A percentile compares a stretch with the other conserved stretches of the same genome.
These are phyloP conservation scores for Acanthis flammea DNA, from an alignment of 2,797 vertebrate genomes.

Conservation along the genomic window DNA sequence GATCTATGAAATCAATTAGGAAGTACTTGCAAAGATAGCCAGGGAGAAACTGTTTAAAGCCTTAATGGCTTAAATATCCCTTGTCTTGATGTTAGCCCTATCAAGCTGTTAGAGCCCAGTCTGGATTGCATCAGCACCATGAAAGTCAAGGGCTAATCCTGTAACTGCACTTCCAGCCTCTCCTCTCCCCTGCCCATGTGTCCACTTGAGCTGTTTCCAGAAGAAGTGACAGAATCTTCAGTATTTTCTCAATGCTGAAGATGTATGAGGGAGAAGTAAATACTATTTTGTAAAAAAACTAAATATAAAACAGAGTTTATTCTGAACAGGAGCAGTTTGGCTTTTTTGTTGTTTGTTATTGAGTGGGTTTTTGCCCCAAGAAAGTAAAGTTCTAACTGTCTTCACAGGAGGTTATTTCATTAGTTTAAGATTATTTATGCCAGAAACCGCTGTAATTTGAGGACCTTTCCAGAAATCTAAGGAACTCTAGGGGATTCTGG, in stretches of 20 bases:
- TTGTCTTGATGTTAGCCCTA: conserved; percentile 15
- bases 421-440: background rate
- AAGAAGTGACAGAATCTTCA: background rate
- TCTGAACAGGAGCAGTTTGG: background rate
- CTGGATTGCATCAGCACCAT: conserved; percentile 13
- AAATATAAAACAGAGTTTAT: background rate
- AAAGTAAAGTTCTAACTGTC: background rate
- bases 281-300: background rate
- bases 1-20: conserved; percentile 41
- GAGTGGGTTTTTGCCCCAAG: accelerated
- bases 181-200: background rate
- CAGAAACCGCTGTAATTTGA: background rate
- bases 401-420: background rate
- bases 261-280: background rate
- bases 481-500: background rate
- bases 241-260: background rate
- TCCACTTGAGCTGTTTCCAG: background rate
- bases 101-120: conserved; percentile 22
- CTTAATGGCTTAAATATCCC: conserved; percentile 29
- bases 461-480: background rate
- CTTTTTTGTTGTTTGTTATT: background rate
- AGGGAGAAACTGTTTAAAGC: conserved; percentile 30
- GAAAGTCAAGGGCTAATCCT: background rate
- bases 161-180: background rate
- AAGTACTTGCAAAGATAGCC: conserved; percentile 1